Evolutionary conservation across 2,113 vertebrate genomes (phyloP).

Genomic region (Odobenus rosmarus): DNA sequence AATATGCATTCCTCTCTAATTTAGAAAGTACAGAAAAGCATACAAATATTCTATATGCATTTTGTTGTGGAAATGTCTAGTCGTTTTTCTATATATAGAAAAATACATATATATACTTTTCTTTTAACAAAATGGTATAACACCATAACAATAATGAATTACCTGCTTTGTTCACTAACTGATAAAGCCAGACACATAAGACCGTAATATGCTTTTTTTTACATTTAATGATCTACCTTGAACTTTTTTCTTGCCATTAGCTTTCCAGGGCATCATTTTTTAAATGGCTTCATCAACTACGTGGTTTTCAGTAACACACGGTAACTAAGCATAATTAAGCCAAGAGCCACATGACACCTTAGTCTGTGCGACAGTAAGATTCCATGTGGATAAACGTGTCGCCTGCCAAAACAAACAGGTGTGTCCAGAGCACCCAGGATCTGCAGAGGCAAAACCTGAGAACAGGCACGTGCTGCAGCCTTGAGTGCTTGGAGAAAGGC

Average conservation of each 20-base stretch:
- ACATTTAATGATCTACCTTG: background rate
- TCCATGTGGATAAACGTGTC: conserved; percentile 46
- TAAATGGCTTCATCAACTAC: conserved; percentile 44
- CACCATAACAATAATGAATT: background rate
- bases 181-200: background rate
- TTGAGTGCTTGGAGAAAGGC: background rate
- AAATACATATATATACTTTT: background rate
- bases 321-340: conserved; percentile 62
- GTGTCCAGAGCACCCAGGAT: background rate
- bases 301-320: conserved; percentile 45
- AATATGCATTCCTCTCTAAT: background rate
- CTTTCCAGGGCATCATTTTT: background rate
- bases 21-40: conserved; percentile 7
- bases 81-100: background rate
- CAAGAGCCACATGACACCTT: conserved; percentile 47
- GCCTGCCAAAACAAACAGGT: conserved; percentile 66
- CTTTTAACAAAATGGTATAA: conserved; percentile 21
- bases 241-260: background rate
- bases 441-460: conserved; percentile 45
- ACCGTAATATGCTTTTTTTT: background rate
- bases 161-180: background rate
- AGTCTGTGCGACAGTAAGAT: conserved; percentile 40
- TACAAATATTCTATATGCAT: background rate
- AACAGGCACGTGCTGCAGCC: background rate
- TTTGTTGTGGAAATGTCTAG: background rate